These are phyloP conservation scores for Venturia canescens DNA, from an alignment of 1,140 invertebrate genomes.

Conservation along the genomic window DNA sequence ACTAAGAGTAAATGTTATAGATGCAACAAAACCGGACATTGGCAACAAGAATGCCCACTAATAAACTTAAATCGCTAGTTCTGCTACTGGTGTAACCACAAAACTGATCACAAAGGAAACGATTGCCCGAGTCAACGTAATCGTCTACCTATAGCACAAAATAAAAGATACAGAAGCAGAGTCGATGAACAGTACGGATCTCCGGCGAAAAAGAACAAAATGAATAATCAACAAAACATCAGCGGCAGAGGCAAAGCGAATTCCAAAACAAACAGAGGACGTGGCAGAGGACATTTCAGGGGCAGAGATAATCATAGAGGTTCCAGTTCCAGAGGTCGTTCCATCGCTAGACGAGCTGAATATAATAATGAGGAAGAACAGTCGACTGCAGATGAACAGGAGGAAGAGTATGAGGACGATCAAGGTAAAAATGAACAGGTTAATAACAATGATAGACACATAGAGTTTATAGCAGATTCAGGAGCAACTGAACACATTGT, in stretches of 20 bases:
- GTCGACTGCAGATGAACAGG: not conserved
- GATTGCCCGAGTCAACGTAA: constrained; percentile 33
- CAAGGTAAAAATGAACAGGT: constrained; percentile 35
- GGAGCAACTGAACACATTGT: constrained; percentile 51
- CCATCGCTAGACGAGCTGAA: constrained; percentile 49
- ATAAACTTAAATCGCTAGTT: constrained; percentile 43
- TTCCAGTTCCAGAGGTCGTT: constrained; percentile 26
- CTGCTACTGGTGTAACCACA: constrained; percentile 51
- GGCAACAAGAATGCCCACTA: constrained; percentile 47
- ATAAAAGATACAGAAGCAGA: constrained; percentile 41
- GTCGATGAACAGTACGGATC: constrained; percentile 35
- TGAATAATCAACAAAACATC: constrained; percentile 17
- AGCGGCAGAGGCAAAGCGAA: constrained; percentile 39
- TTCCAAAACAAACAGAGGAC: constrained; percentile 42
- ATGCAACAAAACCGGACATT: constrained; percentile 53
- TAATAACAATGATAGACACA: constrained; percentile 39
- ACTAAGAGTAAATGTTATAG: constrained; percentile 45
- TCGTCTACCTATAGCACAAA: constrained; percentile 34
- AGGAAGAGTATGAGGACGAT: constrained; percentile 26
- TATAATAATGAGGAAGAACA: constrained; percentile 37
- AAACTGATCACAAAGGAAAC: constrained; percentile 50
- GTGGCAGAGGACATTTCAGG: constrained; percentile 31
- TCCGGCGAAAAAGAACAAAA: constrained; percentile 39
- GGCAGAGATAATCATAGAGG: constrained; percentile 16
- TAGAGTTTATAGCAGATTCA: constrained; percentile 52